Evolutionary conservation across 2,113 vertebrate species (phyloP).

Genomic region (Symphodus melops): DNA sequence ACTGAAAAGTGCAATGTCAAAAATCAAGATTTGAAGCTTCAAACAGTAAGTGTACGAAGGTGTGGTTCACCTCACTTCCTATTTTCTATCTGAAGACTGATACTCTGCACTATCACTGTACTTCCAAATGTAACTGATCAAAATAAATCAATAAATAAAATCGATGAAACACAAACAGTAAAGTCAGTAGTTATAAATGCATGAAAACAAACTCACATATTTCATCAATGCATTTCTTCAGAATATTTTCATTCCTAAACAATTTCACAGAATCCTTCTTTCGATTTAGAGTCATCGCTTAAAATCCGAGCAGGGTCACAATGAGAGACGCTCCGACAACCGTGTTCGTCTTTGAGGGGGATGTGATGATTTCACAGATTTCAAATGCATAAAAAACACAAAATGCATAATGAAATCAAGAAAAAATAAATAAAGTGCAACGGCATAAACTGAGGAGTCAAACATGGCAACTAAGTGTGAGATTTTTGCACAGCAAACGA

Average conservation of each 20-base stretch:
- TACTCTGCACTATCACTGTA: no score
- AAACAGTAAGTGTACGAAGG: no score
- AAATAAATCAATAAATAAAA: no score
- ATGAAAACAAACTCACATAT: no score
- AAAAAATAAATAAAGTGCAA: conserved; percentile 2
- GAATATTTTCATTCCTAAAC: background rate
- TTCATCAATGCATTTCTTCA: background rate
- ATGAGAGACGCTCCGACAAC: background rate
- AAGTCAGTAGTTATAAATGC: no score
- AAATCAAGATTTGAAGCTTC: no score
- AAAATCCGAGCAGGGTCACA: background rate
- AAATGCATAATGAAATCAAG: conserved; percentile 12
- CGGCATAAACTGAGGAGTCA: conserved; percentile 3
- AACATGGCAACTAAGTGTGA: conserved; percentile 5
- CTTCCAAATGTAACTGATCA: no score
- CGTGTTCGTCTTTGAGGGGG: background rate
- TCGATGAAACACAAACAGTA: no score
- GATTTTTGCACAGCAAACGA: conserved; percentile 14
- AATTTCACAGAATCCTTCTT: background rate
- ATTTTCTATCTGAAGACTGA: no score
- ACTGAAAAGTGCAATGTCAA: no score
- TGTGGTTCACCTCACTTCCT: no score
- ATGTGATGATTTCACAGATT: background rate
- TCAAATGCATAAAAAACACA: conserved; percentile 6
- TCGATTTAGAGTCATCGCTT: background rate